phyloP scores from a whole-genome alignment of 2,888 invertebrate species.

The Automeris io region DNA sequence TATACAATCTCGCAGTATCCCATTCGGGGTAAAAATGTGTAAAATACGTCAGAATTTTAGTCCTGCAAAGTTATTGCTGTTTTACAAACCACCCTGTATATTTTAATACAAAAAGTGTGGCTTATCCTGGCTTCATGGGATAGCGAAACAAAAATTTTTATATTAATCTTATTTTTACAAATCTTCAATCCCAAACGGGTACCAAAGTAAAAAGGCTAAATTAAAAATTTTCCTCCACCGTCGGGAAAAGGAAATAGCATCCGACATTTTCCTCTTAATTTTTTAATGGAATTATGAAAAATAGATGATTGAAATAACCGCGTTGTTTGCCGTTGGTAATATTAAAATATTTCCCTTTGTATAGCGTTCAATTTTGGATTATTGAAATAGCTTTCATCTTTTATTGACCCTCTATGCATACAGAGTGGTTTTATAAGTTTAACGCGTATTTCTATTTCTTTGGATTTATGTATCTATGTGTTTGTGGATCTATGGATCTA shows the following conservation, averaged over 20 bases:
- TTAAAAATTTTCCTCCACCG: background rate
- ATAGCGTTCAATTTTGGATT: too few relatives aligned
- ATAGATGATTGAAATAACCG: background rate
- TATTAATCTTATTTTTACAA: background rate
- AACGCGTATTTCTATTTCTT: too few relatives aligned
- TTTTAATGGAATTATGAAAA: slow-evolving; percentile 1
- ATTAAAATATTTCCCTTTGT: background rate
- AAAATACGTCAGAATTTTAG: too few relatives aligned
- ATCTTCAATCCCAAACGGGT: slow-evolving; percentile 3
- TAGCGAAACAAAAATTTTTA: background rate
- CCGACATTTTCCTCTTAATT: background rate
- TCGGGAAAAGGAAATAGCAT: background rate
- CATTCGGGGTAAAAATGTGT: too few relatives aligned
- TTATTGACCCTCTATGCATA: too few relatives aligned
- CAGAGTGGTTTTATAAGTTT: too few relatives aligned
- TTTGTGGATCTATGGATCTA: too few relatives aligned
- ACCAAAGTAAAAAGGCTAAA: background rate
- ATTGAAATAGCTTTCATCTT: too few relatives aligned
- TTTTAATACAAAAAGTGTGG: background rate
- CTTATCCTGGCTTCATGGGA: too few relatives aligned
- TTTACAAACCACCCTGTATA: too few relatives aligned
- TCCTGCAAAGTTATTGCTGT: too few relatives aligned
- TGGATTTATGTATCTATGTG: too few relatives aligned
- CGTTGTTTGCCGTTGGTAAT: background rate
- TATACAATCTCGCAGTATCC: slow-evolving; percentile 1